Evolutionary conservation across 1,140 invertebrate genomes (phyloP), one percentile per base, ranked within the genome.

Genomic region (Acromyrmex heyeri): DNA sequence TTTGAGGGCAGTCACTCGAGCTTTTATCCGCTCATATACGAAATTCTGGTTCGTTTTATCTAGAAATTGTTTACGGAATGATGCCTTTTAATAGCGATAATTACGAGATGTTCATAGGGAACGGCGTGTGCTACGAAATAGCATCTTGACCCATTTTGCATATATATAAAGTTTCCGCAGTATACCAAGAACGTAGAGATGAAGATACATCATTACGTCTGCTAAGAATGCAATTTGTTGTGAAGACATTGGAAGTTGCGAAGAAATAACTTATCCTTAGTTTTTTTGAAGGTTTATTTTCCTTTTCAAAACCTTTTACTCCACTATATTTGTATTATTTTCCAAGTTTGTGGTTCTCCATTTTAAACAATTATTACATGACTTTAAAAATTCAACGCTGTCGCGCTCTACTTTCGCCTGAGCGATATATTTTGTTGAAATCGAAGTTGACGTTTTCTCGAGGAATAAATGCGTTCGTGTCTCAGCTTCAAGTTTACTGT

Each of bases 401-500:
- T 57, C 50, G 16, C 48, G 7, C 53, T 82, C 18, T 7, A 30
- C 21, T 73, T 73, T 8, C 16, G 6, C 14, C 34, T n/a, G 1
- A 10, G 2, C 21, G n/a, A 21, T 44, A 16, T 34, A 34, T 50
- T 21, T 73, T 24, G 30, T 7, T 27, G 24, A 57, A 30, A 75
- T 27, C 53, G 65, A 57, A 44, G 21, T 12, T 21, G 18, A 83
- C 38, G 24, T 73, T 57, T 61, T 44, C 27, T 34, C 18, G 55
- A 14, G 14, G 14, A 83, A 83, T 75, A 55, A 14, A 27, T 44
- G 10, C 30, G 69, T 21, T 34, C 18, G 18, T 30, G 53, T 34
- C 27, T 82, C 62, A 44, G 86, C 10, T 50, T 27, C 18, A 4
- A 70, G 61, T 86, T 73, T 21, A 57, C 27, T 38, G 78, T 77